Evolutionary conservation across 2,888 invertebrate genomes (phyloP).

Genomic region (Monochamus alternatus): DNA sequence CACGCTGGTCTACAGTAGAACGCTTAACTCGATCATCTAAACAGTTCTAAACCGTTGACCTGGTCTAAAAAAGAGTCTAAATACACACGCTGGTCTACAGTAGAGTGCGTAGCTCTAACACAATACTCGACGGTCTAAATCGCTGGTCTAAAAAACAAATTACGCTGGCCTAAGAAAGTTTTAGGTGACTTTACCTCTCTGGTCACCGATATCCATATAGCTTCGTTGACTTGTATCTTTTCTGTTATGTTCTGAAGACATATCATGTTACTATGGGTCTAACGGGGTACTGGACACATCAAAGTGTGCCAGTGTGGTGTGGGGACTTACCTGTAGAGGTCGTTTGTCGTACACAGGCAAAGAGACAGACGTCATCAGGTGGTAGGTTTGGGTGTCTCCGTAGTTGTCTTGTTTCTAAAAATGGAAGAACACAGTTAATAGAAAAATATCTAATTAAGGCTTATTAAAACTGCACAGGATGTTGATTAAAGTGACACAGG

Average conservation of each 20-base stretch:
- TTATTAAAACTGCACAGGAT: too few species aligned
- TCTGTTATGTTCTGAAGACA: conserved; percentile 96
- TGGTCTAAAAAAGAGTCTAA: conserved; percentile 16
- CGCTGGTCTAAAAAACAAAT: conserved; percentile 42
- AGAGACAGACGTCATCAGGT: conserved; percentile 93
- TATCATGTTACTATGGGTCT: conserved; percentile 54
- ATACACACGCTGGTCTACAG: conserved; percentile 45
- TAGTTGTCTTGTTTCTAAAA: conserved; percentile 77
- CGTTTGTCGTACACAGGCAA: conserved; percentile 94
- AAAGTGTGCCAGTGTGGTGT: conserved; percentile 2
- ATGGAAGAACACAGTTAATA: too few species aligned
- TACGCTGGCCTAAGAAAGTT: conserved; percentile 35
- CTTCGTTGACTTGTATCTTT: conserved; percentile 95
- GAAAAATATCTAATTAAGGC: too few species aligned
- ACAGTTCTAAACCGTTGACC: conserved; percentile 35
- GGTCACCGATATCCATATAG: conserved; percentile 93
- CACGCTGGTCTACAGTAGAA: conserved; percentile 27
- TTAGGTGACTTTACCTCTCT: conserved; percentile 82
- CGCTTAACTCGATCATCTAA: conserved; percentile 3
- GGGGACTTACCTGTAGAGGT: conserved; percentile 83
- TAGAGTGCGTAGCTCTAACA: conserved; percentile 38
- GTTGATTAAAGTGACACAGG: too few species aligned
- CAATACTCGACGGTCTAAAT: conserved; percentile 33
- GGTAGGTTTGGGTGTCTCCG: conserved; percentile 79
- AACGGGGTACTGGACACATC: not conserved